Conservation (phyloP, 2,797 vertebrate species). For the Saxicola maurus region DNA sequence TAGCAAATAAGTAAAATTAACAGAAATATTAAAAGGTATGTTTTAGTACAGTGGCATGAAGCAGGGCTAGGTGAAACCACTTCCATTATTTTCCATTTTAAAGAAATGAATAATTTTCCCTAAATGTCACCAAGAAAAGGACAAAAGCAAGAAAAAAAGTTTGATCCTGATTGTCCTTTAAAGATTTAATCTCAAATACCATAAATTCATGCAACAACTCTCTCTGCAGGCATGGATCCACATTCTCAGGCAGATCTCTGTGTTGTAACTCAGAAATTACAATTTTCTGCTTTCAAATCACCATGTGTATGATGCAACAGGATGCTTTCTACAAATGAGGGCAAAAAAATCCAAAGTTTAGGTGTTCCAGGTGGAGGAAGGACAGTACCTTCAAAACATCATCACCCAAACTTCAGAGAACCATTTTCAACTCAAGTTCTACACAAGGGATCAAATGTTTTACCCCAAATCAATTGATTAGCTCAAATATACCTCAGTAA, state of each 20-base stretch:
- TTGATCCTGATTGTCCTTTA: background rate
- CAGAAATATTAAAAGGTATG: rapidly evolving
- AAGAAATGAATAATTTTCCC: background rate
- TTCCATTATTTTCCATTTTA: background rate
- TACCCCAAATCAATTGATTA: background rate
- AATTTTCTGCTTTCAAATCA: background rate
- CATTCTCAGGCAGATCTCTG: background rate
- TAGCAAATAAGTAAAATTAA: background rate
- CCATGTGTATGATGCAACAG: background rate
- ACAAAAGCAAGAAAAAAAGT: background rate
- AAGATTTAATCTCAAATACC: background rate
- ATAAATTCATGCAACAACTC: background rate
- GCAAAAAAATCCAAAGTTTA: background rate
- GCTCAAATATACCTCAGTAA: background rate
- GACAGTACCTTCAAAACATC: background rate
- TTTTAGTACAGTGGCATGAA: background rate
- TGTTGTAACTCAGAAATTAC: background rate
- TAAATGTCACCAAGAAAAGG: background rate
- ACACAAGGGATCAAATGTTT: background rate
- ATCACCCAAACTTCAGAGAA: background rate
- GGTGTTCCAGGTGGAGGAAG: background rate
- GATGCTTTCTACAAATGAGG: background rate
- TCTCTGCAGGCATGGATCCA: background rate
- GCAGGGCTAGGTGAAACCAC: background rate
- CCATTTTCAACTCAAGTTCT: background rate